A percentile compares a stretch with the other conserved stretches of the same genome.
Conservation (phyloP, 2,888 invertebrate species). For the Latheticus oryzae region DNA sequence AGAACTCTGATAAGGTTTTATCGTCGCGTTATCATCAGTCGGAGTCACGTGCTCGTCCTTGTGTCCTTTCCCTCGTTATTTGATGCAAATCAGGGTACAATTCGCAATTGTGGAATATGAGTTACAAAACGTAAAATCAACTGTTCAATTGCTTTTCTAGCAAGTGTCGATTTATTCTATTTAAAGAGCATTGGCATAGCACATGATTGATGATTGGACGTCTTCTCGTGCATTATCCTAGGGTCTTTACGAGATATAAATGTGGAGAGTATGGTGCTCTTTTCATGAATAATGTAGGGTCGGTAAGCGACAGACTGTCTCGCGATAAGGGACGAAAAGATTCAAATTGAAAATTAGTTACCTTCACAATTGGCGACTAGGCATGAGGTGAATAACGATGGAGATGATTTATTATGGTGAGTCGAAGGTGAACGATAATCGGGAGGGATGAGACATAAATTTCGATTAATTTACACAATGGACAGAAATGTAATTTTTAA, state of each 20-base stretch:
- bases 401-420: slow-evolving; percentile 46
- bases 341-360: slow-evolving; percentile 65
- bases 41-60: slow-evolving; percentile 55
- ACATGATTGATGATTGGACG: slow-evolving; percentile 50
- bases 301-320: slow-evolving; percentile 61
- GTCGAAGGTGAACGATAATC: slow-evolving; percentile 15
- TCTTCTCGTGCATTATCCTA: slow-evolving; percentile 47
- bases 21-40: slow-evolving; percentile 53
- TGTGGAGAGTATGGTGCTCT: slow-evolving; percentile 59
- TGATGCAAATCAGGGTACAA: slow-evolving; percentile 60
- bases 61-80: slow-evolving; percentile 57
- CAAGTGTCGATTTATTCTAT: slow-evolving; percentile 33
- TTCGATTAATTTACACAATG: slow-evolving; percentile 10
- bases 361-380: slow-evolving; percentile 58
- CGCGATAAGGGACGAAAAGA: slow-evolving; percentile 60
- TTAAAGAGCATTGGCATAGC: slow-evolving; percentile 29
- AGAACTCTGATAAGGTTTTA: slow-evolving; percentile 53
- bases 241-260: slow-evolving; percentile 62
- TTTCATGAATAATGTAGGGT: slow-evolving; percentile 66
- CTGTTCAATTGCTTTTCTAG: slow-evolving; percentile 34
- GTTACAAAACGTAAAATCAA: slow-evolving; percentile 36
- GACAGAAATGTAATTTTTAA: too few species aligned
- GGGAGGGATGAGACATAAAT: neutral
- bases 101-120: slow-evolving; percentile 52
- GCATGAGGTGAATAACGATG: slow-evolving; percentile 51